Percentiles rank a stretch among this genome's conserved stretches.
phyloP scores from a whole-genome alignment of 2,888 invertebrate species.

The Drosophila nigricruria region DNA sequence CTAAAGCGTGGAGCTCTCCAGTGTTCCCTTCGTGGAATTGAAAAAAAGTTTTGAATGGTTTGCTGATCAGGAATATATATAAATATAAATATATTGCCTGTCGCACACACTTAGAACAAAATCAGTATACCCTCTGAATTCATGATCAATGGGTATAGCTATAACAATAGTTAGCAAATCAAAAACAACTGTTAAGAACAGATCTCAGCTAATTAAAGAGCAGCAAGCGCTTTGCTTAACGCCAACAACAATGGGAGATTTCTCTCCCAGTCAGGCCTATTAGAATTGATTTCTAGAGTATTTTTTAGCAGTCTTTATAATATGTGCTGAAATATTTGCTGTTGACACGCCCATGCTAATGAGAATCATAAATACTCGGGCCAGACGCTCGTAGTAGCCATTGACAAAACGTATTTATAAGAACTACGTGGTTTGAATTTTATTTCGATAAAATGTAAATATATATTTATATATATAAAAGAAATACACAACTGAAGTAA shows the following conservation, averaged over 20 bases:
- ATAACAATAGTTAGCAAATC: neutral
- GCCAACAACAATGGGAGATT: neutral
- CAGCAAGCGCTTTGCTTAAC: neutral
- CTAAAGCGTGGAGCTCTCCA: no score
- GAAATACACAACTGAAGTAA: no score
- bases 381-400: neutral
- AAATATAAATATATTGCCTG: neutral
- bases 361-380: neutral
- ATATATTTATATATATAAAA: neutral
- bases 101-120: neutral
- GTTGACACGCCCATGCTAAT: slow-evolving; percentile 10
- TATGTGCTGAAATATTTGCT: neutral
- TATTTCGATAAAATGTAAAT: neutral
- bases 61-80: no score
- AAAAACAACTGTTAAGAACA: neutral
- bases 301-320: slow-evolving; percentile 4
- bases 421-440: neutral
- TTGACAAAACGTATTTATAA: neutral
- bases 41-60: no score
- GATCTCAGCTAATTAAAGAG: neutral
- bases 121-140: neutral
- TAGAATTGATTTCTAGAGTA: neutral
- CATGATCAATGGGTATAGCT: neutral
- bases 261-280: no score
- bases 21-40: no score